Conservation (phyloP, 2,797 vertebrate genomes). For the Bradypodion ventrale region DNA sequence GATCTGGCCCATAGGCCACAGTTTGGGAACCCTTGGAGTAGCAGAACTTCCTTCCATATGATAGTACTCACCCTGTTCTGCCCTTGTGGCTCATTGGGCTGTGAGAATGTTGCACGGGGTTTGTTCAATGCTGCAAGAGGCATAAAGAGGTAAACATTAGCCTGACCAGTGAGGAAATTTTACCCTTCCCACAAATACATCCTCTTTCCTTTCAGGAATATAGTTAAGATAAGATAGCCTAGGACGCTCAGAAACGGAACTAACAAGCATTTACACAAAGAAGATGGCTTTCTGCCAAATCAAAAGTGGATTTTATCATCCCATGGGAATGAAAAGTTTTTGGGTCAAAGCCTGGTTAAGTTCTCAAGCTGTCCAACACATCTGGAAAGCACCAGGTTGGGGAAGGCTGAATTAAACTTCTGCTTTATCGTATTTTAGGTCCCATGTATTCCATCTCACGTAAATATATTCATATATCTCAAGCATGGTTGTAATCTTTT, state of each 20-base stretch:
- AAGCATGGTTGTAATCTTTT: neutral
- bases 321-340: neutral
- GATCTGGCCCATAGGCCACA: too few relatives aligned
- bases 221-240: neutral
- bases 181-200: neutral
- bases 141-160: neutral
- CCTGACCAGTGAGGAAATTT: neutral
- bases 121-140: constrained; percentile 46
- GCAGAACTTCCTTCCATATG: too few relatives aligned
- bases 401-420: neutral
- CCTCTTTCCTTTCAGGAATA: neutral
- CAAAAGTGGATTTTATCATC: neutral
- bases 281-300: neutral
- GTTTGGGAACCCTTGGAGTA: too few relatives aligned
- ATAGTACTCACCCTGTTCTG: constrained; percentile 45
- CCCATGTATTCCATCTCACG: neutral
- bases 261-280: neutral
- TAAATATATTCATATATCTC: too few relatives aligned
- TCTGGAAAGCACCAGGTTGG: neutral
- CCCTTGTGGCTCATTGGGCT: constrained; percentile 38
- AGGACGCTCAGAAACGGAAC: neutral
- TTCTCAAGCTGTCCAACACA: too few relatives aligned
- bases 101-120: constrained; percentile 27
- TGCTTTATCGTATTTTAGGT: neutral
- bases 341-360: neutral